These are phyloP conservation scores for Dicyrtoma fusca DNA, from an alignment of 2,888 invertebrate genomes.

Conservation along the genomic window DNA sequence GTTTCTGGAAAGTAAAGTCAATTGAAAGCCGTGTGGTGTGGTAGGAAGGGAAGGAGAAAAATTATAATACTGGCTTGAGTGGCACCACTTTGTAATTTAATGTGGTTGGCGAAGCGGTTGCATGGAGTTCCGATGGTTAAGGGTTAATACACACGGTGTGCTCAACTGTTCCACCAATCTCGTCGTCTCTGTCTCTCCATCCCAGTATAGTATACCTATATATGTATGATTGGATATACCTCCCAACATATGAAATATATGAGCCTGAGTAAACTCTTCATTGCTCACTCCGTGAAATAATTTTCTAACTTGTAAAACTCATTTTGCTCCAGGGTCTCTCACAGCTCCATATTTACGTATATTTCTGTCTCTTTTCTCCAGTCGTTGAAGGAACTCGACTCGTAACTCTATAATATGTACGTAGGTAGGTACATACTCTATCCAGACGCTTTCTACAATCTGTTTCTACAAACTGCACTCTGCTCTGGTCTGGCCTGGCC, in stretches of 20 bases:
- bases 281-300: constrained; percentile 16
- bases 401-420: neutral
- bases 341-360: neutral
- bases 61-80: constrained; percentile 17
- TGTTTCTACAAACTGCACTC: no score
- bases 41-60: neutral
- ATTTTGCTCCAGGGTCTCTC: neutral
- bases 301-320: constrained; percentile 17
- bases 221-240: no score
- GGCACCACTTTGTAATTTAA: constrained; percentile 26
- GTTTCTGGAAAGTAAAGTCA: neutral
- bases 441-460: no score
- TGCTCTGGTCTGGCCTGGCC: no score
- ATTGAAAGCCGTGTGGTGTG: neutral
- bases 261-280: constrained; percentile 22
- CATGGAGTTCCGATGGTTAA: no score
- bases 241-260: neutral
- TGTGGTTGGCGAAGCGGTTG: constrained; percentile 12
- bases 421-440: neutral
- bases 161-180: no score
- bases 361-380: no score
- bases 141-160: no score
- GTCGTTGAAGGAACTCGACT: neutral
- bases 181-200: neutral
- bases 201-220: no score